phyloP scores from a whole-genome alignment of 2,797 vertebrate species.

The Poliocrania exsul region DNA sequence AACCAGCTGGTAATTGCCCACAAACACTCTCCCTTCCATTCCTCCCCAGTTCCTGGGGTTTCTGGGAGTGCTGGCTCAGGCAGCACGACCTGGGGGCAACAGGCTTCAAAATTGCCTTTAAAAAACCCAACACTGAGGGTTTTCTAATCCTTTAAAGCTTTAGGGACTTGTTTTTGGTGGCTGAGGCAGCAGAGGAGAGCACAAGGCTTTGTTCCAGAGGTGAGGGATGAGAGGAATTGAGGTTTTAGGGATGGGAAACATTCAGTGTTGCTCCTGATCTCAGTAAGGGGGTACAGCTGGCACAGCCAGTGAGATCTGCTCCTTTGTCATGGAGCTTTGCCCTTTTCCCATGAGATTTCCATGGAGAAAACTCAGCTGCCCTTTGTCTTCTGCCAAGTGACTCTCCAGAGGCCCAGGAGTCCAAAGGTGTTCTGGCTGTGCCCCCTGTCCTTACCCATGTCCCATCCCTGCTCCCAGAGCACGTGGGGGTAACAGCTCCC shows the following conservation, averaged over 20 bases:
- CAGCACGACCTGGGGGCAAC: background rate
- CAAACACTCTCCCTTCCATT: background rate
- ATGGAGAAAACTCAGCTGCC: background rate
- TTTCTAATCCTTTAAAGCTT: background rate
- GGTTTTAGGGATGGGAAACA: background rate
- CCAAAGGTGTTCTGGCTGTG: background rate
- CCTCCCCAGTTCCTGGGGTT: background rate
- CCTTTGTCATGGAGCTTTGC: background rate
- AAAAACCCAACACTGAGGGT: background rate
- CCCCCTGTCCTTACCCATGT: background rate
- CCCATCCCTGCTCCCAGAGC: background rate
- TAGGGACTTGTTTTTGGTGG: background rate
- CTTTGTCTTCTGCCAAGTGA: background rate
- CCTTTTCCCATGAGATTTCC: background rate
- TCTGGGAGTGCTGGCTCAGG: background rate
- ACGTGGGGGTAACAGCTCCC: background rate
- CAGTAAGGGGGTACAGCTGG: background rate
- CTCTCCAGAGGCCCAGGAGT: background rate
- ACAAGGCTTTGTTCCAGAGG: background rate
- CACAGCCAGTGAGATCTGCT: background rate
- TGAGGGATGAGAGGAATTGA: background rate
- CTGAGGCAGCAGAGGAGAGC: background rate
- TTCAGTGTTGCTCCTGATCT: rapidly evolving
- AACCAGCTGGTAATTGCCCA: background rate
- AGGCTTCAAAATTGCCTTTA: background rate